Base-by-base conservation (phyloP, 2,113 vertebrate species). In the Cynoglossus semilaevis region DNA sequence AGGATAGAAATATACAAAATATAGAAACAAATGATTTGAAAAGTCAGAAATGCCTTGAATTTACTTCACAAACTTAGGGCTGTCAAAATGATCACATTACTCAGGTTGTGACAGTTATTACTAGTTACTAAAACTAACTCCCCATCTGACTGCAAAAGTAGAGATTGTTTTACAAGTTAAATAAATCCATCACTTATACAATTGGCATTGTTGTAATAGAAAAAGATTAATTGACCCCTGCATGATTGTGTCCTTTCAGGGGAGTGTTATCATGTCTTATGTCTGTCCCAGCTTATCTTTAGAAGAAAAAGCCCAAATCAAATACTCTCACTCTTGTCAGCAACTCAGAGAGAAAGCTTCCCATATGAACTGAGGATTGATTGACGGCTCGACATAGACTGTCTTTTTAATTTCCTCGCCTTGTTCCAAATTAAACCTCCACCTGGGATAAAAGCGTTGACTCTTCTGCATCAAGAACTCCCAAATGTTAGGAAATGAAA, bases 341-440 rank as follows among this genome's bases (percentile, higher is more conserved):
- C 82, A 90, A 83, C 88, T 83, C 87, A 91, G 88, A 90, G 59
- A 84, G 59, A 84, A 60, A 83, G 64, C 57, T 89, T 91, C 65
- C 90, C 85, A 88, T 85, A 81, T 81, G 88, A 88, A 29, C 81
- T 82, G 88, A 88, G 86, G 58, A 75, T 83, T 96, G 94, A 96
- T 92, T 94, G 94, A 91, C 94, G 92, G 91, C 69, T 69, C 75
- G 85, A 87, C 83, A 76, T 69, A 63, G 58, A 69, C 61, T 75
- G 65, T 63, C 71, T 87, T 89, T 89, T 88, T 92, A 92, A 92
- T 94, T 95, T 87, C 91, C 88, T 89, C 74, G 74, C 79, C 88
- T 89, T 79, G 88, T 88, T 91, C 92, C 87, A 75, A 89, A 88
- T 91, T 87, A 95, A 94, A 94, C 93, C 91, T 93, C 91, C 90